A percentile compares a stretch with the other conserved stretches of the same genome.
These are phyloP conservation scores for Melanerpes aurifrons DNA, from an alignment of 2,113 vertebrate species.

Conservation along the genomic window DNA sequence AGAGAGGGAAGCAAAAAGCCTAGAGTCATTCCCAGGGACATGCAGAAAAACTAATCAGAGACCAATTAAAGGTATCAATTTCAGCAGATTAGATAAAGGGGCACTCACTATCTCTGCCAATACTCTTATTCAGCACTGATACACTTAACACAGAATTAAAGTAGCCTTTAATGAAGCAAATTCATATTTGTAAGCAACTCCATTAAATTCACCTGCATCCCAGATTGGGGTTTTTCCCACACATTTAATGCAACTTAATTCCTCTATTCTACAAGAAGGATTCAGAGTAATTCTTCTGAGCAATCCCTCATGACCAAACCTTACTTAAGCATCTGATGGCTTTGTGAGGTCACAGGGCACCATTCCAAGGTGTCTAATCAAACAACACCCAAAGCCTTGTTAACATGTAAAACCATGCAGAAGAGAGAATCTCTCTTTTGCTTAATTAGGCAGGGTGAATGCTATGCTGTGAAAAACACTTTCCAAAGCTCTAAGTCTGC, in stretches of 20 bases:
- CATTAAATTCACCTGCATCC: constrained; percentile 37
- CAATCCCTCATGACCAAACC: neutral
- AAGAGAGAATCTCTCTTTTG: neutral
- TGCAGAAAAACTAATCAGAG: neutral
- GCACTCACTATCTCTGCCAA: neutral
- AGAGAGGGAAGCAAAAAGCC: neutral
- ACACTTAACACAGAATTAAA: neutral
- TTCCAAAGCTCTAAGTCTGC: neutral
- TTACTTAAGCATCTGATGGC: constrained; percentile 14
- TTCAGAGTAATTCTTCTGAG: constrained; percentile 24
- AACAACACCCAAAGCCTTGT: neutral
- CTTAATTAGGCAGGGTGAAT: neutral
- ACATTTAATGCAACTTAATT: constrained; percentile 25
- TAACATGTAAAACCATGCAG: neutral
- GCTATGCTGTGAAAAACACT: neutral
- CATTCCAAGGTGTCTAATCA: constrained; percentile 1
- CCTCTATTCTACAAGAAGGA: constrained; percentile 34
- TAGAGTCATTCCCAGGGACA: neutral
- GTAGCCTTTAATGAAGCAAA: constrained; percentile 37
- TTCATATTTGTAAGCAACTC: constrained; percentile 45
- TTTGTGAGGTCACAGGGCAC: neutral
- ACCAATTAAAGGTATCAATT: neutral
- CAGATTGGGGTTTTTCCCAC: constrained; percentile 8
- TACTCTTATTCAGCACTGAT: neutral
- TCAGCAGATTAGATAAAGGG: neutral